Evolutionary conservation across 2,888 invertebrate species (phyloP), one percentile per base, ranked within the genome.

Genomic region (Conistra vaccinii): DNA sequence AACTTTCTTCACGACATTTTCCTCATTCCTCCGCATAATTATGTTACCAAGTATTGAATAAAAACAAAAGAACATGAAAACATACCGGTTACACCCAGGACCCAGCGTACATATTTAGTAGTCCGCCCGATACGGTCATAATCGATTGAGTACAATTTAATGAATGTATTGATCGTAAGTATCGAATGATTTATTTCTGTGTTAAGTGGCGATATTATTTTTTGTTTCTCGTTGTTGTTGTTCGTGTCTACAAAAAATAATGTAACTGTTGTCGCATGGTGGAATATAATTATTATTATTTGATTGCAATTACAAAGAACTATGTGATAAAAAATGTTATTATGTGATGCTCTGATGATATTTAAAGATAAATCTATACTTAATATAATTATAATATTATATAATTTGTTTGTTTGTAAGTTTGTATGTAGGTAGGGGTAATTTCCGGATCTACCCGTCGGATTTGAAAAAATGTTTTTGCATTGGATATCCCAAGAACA

Each of bases 61-160:
- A 48, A 48, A 48, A 7, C 7, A 48, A 35, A 51, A 26, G 20
- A 20, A 20, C 10, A 26, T 53, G 10, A 35, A 35, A 1, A 2
- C 4, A 26, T 55, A 14, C 20, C n/a, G 29, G 42, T 53, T 32
- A 65, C 60, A 63, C 2, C 20, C 45, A 61, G 6, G 55, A 63
- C 2, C 20, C 45, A 61, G 6, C 29, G n/a, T 26, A 2, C 9
- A n/a, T 62, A 48, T 72, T 42, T 60, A 58, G 57, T 29, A 17
- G 35, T 42, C 14, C 10, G 17, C 73, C 57, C 68, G 62, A 69
- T 71, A 70, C 42, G 53, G 12, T 57, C 35, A 45, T 73, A 61
- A 62, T 63, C 76, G 70, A 80, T 73, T 68, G 51, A 71, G 69
- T 48, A 61, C 72, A 71, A 69, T 73, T 76, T 55, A 73, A 73